phyloP scores from a whole-genome alignment of 2,888 invertebrate genomes.

The Sycophila texana region DNA sequence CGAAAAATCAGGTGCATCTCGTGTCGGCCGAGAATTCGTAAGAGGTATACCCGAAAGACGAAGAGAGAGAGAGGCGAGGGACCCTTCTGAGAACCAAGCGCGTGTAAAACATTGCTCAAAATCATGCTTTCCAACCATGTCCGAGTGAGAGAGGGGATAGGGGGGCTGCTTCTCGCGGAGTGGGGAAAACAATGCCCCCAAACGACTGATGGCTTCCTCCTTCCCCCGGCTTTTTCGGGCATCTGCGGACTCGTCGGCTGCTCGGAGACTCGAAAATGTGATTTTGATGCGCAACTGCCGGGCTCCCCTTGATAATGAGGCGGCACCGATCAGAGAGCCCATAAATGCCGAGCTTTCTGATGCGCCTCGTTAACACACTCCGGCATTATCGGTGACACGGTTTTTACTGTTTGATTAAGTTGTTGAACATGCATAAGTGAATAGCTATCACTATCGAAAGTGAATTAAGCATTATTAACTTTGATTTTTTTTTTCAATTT shows the following conservation, averaged over 20 bases:
- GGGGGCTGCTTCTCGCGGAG: neutral
- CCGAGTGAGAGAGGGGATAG: slow-evolving; percentile 32
- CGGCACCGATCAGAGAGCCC: neutral
- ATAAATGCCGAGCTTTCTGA: too few relatives aligned
- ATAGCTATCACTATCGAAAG: too few relatives aligned
- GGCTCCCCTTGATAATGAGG: neutral
- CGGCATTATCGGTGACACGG: too few relatives aligned
- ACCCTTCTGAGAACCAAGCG: slow-evolving; percentile 70
- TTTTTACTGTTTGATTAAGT: too few relatives aligned
- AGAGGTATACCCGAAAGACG: neutral
- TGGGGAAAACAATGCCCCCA: slow-evolving; percentile 68
- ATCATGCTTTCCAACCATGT: slow-evolving; percentile 71
- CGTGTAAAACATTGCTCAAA: slow-evolving; percentile 74
- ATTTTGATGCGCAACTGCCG: slow-evolving; percentile 10
- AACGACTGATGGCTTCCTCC: slow-evolving; percentile 45
- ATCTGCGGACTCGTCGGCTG: too few relatives aligned
- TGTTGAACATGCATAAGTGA: too few relatives aligned
- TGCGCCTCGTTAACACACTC: too few relatives aligned
- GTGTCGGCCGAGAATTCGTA: neutral
- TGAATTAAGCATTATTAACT: too few relatives aligned
- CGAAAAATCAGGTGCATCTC: neutral
- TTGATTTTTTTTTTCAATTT: too few relatives aligned
- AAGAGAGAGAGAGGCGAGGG: slow-evolving; percentile 19
- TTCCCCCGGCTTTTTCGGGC: neutral
- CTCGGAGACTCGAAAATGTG: slow-evolving; percentile 24